Percentiles rank a stretch among this genome's conserved stretches.
Evolutionary conservation across 2,113 vertebrate species (phyloP).

Genomic region (Trochalopteron elliotii): DNA sequence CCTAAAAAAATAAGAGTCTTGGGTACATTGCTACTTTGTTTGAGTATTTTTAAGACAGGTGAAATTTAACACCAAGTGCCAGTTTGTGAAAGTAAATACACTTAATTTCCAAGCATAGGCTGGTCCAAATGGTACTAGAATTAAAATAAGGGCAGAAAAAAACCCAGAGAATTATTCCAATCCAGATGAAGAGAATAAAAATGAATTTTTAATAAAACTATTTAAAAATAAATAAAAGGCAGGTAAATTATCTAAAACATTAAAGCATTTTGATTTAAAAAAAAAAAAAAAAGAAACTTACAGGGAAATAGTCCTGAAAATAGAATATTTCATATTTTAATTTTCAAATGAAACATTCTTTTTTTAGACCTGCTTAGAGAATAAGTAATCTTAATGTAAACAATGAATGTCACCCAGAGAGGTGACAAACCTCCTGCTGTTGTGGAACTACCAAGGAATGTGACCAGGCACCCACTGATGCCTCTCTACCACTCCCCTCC

Average conservation of each 20-base stretch:
- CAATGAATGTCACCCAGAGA: not conserved
- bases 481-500: not conserved
- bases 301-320: not conserved
- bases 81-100: not conserved
- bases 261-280: not conserved
- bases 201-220: not conserved
- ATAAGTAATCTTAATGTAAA: not conserved
- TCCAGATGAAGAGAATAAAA: not conserved
- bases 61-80: not conserved
- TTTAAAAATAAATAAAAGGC: not conserved
- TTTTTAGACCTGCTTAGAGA: not conserved
- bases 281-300: too few species aligned
- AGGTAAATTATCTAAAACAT: not conserved
- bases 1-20: not conserved
- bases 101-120: not conserved
- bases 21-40: not conserved
- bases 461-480: not conserved
- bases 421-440: rapidly evolving
- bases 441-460: rapidly evolving
- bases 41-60: not conserved
- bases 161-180: not conserved
- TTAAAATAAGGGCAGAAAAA: not conserved
- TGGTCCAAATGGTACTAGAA: not conserved
- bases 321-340: not conserved
- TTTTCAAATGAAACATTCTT: not conserved